phyloP scores from a whole-genome alignment of 2,113 vertebrate species.

The Nyctereutes procyonoides region DNA sequence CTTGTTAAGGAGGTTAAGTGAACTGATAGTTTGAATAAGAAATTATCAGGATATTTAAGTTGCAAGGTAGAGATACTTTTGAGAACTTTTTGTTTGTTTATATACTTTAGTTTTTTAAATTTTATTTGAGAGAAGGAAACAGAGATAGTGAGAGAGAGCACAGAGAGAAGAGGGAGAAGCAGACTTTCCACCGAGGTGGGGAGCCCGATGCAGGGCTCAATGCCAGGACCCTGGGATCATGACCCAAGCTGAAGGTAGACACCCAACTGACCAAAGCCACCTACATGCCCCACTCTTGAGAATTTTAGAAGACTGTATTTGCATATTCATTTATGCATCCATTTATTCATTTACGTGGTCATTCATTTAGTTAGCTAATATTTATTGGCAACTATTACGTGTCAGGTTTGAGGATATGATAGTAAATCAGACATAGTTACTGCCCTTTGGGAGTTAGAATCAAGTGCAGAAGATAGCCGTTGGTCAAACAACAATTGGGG shows the following conservation, averaged over 20 bases:
- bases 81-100: neutral
- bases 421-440: neutral
- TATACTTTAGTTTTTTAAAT: too few relatives aligned
- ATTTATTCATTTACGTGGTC: neutral
- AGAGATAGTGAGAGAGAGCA: too few relatives aligned
- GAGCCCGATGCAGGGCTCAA: too few relatives aligned
- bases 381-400: neutral
- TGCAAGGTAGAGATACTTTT: neutral
- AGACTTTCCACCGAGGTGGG: too few relatives aligned
- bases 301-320: neutral
- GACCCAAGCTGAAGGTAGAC: too few relatives aligned
- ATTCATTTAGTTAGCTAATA: conserved; percentile 12
- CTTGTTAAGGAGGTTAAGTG: neutral
- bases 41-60: neutral
- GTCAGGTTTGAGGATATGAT: neutral
- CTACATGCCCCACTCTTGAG: too few relatives aligned
- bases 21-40: neutral
- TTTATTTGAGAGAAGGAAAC: too few relatives aligned
- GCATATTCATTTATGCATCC: neutral
- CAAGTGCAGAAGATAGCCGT: neutral
- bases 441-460: neutral
- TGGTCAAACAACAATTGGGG: neutral
- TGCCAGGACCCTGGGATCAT: too few relatives aligned
- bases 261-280: too few relatives aligned
- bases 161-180: too few relatives aligned